Evolutionary conservation across 2,888 invertebrate genomes (phyloP).

Genomic region (Brachylomia viminalis): DNA sequence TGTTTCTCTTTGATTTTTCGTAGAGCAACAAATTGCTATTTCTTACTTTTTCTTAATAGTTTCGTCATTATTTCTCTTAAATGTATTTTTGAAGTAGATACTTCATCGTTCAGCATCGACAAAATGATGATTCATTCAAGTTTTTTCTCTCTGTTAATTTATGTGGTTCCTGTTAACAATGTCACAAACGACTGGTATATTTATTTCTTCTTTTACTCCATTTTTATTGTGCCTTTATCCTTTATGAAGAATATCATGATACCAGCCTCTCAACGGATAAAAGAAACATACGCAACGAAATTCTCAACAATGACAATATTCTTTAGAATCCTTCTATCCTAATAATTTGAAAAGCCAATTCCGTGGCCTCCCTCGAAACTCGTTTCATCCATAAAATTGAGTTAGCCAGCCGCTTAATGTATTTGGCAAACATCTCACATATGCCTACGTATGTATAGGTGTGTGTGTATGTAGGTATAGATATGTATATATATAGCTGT

Average conservation of each 20-base stretch:
- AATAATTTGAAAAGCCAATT: slow-evolving; percentile 78
- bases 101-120: background rate
- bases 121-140: background rate
- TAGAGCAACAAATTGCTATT: background rate
- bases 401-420: slow-evolving; percentile 83
- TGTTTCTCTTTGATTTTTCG: slow-evolving; percentile 5
- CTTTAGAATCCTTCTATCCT: slow-evolving; percentile 67
- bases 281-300: slow-evolving; percentile 34
- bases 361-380: slow-evolving; percentile 73
- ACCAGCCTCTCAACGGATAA: slow-evolving; percentile 1
- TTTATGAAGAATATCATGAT: background rate
- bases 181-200: background rate
- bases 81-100: background rate
- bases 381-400: slow-evolving; percentile 84
- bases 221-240: background rate
- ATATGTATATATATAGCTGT: background rate
- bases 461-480: background rate
- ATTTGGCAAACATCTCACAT: slow-evolving; percentile 80
- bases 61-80: background rate
- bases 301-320: slow-evolving; percentile 65
- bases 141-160: background rate
- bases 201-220: background rate
- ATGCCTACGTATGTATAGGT: slow-evolving; percentile 20
- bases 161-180: background rate
- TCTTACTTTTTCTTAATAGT: background rate